phyloP scores from a whole-genome alignment of 2,797 vertebrate species.

The Pipistrellus nathusii region DNA sequence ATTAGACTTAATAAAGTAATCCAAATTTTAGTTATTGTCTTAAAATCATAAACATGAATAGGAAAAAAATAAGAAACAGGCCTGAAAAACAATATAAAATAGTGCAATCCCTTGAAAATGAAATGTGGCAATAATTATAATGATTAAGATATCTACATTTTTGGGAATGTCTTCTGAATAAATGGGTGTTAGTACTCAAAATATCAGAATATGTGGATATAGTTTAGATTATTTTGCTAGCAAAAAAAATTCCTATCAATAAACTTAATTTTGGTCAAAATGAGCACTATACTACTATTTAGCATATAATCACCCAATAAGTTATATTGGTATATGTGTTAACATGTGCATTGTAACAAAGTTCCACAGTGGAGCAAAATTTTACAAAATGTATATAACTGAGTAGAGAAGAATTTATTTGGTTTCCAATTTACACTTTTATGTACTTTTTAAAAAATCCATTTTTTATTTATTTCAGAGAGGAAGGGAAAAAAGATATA shows the following conservation, averaged over 20 bases:
- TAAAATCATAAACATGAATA: neutral
- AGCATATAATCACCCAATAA: neutral
- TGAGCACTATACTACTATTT: neutral
- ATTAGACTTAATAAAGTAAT: neutral
- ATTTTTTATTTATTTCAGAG: too few species aligned
- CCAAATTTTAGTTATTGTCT: neutral
- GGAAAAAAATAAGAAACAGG: neutral
- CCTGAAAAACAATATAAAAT: neutral
- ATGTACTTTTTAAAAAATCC: neutral
- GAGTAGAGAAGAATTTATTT: neutral
- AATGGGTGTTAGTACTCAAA: neutral
- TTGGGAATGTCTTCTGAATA: neutral
- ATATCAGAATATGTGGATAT: neutral
- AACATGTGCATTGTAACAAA: neutral
- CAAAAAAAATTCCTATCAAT: neutral
- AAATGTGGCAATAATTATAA: conserved; percentile 6
- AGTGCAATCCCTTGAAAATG: neutral
- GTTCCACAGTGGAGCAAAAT: neutral
- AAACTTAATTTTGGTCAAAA: neutral
- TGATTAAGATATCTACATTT: neutral
- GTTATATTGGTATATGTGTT: neutral
- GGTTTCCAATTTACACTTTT: neutral
- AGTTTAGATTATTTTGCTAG: neutral
- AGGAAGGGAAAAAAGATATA: too few species aligned
- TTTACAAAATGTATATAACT: neutral